Conservation (phyloP, 30 jellyfish, hydroid and myxozoan genomes). For the Cassiopea andromeda region DNA sequence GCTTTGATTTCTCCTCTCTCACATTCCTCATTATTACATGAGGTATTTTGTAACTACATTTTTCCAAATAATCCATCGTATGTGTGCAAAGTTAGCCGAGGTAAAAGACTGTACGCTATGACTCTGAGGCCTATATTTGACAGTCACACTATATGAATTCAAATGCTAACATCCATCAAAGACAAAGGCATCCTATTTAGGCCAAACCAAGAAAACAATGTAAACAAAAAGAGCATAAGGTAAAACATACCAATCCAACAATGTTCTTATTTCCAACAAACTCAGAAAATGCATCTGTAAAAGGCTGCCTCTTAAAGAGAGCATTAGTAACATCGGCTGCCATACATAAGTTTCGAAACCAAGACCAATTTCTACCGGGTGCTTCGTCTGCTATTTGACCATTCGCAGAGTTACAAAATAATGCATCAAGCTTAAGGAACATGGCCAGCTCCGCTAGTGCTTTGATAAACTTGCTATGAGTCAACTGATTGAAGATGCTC, state of each 20-base stretch:
- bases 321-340: slow-evolving; percentile 40
- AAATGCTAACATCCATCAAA: not conserved
- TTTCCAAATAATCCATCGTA: too few species aligned
- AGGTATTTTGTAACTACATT: too few species aligned
- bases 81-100: not conserved
- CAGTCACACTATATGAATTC: not conserved
- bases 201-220: not conserved
- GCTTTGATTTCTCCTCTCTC: too few species aligned
- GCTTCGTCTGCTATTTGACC: not conserved
- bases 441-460: slow-evolving; percentile 59
- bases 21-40: too few species aligned
- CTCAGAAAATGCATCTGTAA: slow-evolving; percentile 31
- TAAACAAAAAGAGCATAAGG: not conserved
- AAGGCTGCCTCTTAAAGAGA: slow-evolving; percentile 45
- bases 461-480: slow-evolving; percentile 55
- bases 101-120: not conserved
- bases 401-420: not conserved
- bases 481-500: slow-evolving; percentile 49
- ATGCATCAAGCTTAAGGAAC: slow-evolving; percentile 40
- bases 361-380: slow-evolving; percentile 40
- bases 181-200: not conserved
- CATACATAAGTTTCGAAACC: slow-evolving; percentile 50
- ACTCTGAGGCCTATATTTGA: not conserved
- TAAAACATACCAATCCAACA: slow-evolving; percentile 40
- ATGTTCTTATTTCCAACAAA: not conserved